These are phyloP conservation scores for Thamnaconus septentrionalis DNA, from an alignment of 2,113 vertebrate species.

Conservation along the genomic window DNA sequence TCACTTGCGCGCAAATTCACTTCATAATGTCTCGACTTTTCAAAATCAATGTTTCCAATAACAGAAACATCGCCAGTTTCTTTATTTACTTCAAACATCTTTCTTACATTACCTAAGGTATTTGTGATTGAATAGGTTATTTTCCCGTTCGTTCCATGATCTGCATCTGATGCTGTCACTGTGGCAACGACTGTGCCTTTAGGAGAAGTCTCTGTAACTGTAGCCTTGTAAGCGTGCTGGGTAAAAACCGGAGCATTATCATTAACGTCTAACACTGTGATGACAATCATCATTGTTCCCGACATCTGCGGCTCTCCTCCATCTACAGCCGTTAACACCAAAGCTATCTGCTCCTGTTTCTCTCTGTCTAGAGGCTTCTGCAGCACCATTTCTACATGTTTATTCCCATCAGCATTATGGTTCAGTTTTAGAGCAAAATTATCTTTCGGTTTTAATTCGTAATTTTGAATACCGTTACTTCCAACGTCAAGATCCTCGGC, in stretches of 20 bases:
- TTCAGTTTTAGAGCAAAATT: slow-evolving; percentile 65
- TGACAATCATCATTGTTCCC: slow-evolving; percentile 60
- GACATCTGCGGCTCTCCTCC: slow-evolving; percentile 71
- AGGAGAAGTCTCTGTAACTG: slow-evolving; percentile 55
- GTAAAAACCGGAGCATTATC: slow-evolving; percentile 71
- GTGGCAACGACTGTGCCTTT: slow-evolving; percentile 50
- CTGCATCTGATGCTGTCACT: slow-evolving; percentile 64
- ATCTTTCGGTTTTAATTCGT: slow-evolving; percentile 51
- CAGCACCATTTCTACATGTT: slow-evolving; percentile 67
- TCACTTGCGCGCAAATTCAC: slow-evolving; percentile 66
- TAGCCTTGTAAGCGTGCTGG: slow-evolving; percentile 65
- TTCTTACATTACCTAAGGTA: slow-evolving; percentile 16
- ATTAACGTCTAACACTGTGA: slow-evolving; percentile 69
- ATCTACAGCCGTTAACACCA: slow-evolving; percentile 67
- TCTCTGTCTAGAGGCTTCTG: slow-evolving; percentile 68
- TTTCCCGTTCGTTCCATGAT: slow-evolving; percentile 59
- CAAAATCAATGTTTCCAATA: slow-evolving; percentile 58
- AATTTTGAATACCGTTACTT: slow-evolving; percentile 65
- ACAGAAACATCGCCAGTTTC: slow-evolving; percentile 70
- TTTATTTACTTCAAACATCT: slow-evolving; percentile 68
- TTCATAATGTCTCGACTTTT: slow-evolving; percentile 45
- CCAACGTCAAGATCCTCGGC: slow-evolving; percentile 69
- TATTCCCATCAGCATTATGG: slow-evolving; percentile 36
- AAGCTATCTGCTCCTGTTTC: slow-evolving; percentile 42
- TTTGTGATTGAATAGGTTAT: slow-evolving; percentile 58